Evolutionary conservation across 1,140 invertebrate genomes (phyloP).

Genomic region (Pinna nobilis): DNA sequence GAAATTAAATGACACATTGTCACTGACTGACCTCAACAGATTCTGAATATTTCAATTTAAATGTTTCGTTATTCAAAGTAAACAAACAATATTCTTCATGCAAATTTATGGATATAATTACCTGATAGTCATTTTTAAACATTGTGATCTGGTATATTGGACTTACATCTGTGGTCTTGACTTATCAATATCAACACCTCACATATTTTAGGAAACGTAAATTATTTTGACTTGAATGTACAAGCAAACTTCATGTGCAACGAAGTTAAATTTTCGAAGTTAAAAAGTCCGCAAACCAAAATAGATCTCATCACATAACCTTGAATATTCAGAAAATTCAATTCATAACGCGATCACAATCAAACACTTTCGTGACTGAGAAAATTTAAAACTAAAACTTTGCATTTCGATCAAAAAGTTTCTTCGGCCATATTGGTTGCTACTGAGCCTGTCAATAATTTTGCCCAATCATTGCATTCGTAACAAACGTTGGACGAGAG

Average conservation of each 20-base stretch:
- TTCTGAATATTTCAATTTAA: neutral
- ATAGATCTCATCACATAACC: neutral
- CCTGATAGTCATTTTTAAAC: slow-evolving; percentile 47
- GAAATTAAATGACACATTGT: neutral
- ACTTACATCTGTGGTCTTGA: neutral
- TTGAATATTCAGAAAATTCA: neutral
- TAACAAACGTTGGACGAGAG: slow-evolving; percentile 4
- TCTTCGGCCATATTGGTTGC: slow-evolving; percentile 45
- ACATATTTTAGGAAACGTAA: too few species aligned
- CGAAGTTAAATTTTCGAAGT: neutral
- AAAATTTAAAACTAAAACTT: neutral
- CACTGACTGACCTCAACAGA: neutral
- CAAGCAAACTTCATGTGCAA: too few species aligned
- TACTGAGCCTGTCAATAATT: slow-evolving; percentile 35
- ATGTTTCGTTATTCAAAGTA: neutral
- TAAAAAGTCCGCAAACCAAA: neutral
- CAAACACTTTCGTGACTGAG: neutral
- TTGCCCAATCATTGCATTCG: slow-evolving; percentile 11
- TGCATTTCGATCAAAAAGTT: slow-evolving; percentile 13
- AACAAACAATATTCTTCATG: neutral
- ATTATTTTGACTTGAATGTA: too few species aligned
- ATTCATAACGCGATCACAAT: neutral
- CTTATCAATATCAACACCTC: too few species aligned
- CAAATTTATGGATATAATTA: neutral
- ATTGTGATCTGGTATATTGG: slow-evolving; percentile 8